A percentile compares a stretch with the other conserved stretches of the same genome.
phyloP scores from a whole-genome alignment of 2,797 vertebrate species.

The Centropyge bicolor region DNA sequence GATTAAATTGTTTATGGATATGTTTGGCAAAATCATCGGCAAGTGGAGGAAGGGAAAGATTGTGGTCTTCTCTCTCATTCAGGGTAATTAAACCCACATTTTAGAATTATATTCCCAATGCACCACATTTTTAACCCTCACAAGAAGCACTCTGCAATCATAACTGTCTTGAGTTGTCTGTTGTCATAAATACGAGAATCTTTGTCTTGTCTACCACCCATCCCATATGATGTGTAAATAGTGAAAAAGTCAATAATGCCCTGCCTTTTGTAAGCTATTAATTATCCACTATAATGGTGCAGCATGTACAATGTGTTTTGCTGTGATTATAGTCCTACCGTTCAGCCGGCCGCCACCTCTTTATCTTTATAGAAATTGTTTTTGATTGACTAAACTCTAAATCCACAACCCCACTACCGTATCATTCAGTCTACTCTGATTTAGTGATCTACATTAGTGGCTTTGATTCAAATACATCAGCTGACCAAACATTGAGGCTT shows the following conservation, averaged over 20 bases:
- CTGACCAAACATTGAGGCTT: slow-evolving; percentile 48
- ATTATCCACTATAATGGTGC: background rate
- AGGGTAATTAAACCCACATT: background rate
- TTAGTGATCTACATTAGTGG: slow-evolving; percentile 30
- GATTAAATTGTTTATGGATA: background rate
- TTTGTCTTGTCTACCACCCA: background rate
- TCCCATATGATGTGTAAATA: background rate
- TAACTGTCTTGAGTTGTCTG: too few species aligned
- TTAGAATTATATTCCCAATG: background rate
- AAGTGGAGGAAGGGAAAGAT: background rate
- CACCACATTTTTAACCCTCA: background rate
- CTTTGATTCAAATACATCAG: slow-evolving; percentile 39
- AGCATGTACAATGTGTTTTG: background rate
- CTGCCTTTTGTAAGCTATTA: background rate
- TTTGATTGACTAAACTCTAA: slow-evolving; percentile 1
- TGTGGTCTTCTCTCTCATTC: background rate
- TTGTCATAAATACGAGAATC: background rate
- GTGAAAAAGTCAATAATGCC: background rate
- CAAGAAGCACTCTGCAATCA: background rate
- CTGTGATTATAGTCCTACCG: background rate
- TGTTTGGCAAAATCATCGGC: background rate
- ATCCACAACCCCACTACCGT: background rate
- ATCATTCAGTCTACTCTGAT: slow-evolving; percentile 21
- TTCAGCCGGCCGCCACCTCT: background rate
- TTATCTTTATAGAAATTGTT: background rate